Evolutionary conservation across 2,888 invertebrate genomes (phyloP), one percentile per base, ranked within the genome.

Genomic region (Volucella bombylans): DNA sequence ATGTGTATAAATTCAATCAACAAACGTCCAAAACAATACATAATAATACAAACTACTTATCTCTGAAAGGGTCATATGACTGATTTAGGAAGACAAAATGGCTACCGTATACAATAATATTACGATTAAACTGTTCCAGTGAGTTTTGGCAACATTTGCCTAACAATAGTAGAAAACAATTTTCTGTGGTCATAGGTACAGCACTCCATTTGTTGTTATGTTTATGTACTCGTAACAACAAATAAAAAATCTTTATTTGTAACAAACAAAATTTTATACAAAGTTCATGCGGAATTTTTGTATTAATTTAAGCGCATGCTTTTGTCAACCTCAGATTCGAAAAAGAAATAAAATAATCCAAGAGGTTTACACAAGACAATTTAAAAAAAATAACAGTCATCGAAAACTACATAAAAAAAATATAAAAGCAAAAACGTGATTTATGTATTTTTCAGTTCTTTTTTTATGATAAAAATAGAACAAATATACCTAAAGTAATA

Each of bases 351-450:
- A 71, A 64, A 71, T 71, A 50, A 59, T 65, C 57, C 57, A 18
- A 59, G 41, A 14, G 71, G 65, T 78, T 78, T 78, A 78, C 45
- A 4, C 78, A 78, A 71, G 71, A 54, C 64, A 78, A 65, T 78
- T 71, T 71, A 39, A 64, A 50, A 71, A 57, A 64, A 71, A 78
- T 69, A 69, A 71, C 57, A 64, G 3, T 64, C 55, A 15, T 41
- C 11, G 18, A 39, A 54, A 43, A 54, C 45, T 43, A 23, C 54
- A 31, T 47, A 9, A 71, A 71, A 71, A 71, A 50, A n/a, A n/a
- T 59, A 71, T 59, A 57, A 71, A 71, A 71, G 59, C 69, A 71
- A 65, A 41, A 74, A 50, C 45, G 57, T 50, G 12, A 59, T 50
- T 59, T 65, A 67, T 64, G 38, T 68, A 11, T 8, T 55, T 10